A percentile compares a stretch with the other conserved stretches of the same genome.
These are phyloP conservation scores for Scomber scombrus DNA, from an alignment of 2,113 vertebrate species.

Conservation along the genomic window DNA sequence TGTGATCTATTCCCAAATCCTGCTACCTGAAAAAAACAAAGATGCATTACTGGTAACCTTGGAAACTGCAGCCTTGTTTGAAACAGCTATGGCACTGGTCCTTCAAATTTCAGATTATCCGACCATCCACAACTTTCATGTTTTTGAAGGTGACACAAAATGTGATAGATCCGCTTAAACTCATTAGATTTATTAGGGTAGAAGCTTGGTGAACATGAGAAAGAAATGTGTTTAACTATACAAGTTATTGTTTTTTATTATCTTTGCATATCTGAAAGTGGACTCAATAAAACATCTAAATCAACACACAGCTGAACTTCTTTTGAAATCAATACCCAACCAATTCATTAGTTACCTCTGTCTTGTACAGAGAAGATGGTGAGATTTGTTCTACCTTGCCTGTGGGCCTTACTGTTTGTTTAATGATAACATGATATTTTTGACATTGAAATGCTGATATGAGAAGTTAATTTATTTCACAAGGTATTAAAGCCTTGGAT, in stretches of 20 bases:
- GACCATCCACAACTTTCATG: conserved; percentile 40
- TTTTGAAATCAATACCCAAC: too few relatives aligned
- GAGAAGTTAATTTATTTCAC: conserved; percentile 14
- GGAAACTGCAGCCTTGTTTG: conserved; percentile 75
- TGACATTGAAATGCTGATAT: conserved; percentile 14
- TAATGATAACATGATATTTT: conserved; percentile 47
- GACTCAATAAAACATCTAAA: conserved; percentile 49
- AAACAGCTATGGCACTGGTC: conserved; percentile 49
- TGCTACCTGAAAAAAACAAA: conserved; percentile 49
- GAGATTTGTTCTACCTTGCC: conserved; percentile 12
- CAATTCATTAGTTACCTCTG: conserved; percentile 64
- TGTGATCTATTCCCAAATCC: conserved; percentile 48
- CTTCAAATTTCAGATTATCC: conserved; percentile 35
- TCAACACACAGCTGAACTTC: conserved; percentile 43
- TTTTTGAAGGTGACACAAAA: conserved; percentile 4
- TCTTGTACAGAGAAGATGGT: conserved; percentile 47
- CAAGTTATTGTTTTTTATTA: too few relatives aligned
- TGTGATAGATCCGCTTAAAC: background rate
- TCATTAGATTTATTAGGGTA: background rate
- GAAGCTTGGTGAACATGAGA: background rate
- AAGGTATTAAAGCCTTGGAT: conserved; percentile 1
- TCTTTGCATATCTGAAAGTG: background rate
- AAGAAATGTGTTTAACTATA: background rate
- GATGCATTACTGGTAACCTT: conserved; percentile 70
- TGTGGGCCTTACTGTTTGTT: conserved; percentile 33